Conservation (phyloP, 2,113 vertebrate species). For the Oriolus oriolus region DNA sequence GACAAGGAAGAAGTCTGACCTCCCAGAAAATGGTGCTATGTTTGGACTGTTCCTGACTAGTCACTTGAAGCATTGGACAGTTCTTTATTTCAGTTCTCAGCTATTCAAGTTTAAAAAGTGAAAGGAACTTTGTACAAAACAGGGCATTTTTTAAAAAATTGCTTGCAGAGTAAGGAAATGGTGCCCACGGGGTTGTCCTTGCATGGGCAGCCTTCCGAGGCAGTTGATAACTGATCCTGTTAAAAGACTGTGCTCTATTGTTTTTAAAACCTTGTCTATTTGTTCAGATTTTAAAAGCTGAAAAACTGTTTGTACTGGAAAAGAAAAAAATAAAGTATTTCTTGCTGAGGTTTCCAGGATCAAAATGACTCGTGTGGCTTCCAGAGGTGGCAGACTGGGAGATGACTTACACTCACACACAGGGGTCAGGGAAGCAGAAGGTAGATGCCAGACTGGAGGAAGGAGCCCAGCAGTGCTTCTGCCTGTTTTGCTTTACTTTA, state of each 20-base stretch:
- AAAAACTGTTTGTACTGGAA: slow-evolving; percentile 39
- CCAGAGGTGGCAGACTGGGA: not conserved
- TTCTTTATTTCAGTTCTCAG: slow-evolving; percentile 32
- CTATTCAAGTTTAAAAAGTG: not conserved
- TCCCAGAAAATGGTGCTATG: slow-evolving; percentile 24
- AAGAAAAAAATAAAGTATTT: slow-evolving; percentile 17
- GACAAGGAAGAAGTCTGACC: slow-evolving; percentile 6
- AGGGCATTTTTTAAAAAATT: not conserved
- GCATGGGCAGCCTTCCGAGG: not conserved
- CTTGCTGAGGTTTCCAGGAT: slow-evolving; percentile 2
- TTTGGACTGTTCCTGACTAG: slow-evolving; percentile 6
- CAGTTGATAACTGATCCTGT: not conserved
- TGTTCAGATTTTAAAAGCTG: slow-evolving; percentile 32
- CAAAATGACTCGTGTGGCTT: not conserved
- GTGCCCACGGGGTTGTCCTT: not conserved
- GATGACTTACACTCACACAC: not conserved
- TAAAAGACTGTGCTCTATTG: not conserved
- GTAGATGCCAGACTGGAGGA: not conserved
- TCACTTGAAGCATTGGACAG: slow-evolving; percentile 38
- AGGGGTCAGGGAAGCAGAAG: not conserved
- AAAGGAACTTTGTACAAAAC: not conserved
- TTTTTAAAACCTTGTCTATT: slow-evolving; percentile 27
- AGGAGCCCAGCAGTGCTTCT: not conserved
- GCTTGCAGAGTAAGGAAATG: not conserved
- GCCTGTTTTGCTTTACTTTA: not conserved